Evolutionary conservation across 2,888 invertebrate species (phyloP), one percentile per base, ranked within the genome.

Genomic region (Mantis religiosa): DNA sequence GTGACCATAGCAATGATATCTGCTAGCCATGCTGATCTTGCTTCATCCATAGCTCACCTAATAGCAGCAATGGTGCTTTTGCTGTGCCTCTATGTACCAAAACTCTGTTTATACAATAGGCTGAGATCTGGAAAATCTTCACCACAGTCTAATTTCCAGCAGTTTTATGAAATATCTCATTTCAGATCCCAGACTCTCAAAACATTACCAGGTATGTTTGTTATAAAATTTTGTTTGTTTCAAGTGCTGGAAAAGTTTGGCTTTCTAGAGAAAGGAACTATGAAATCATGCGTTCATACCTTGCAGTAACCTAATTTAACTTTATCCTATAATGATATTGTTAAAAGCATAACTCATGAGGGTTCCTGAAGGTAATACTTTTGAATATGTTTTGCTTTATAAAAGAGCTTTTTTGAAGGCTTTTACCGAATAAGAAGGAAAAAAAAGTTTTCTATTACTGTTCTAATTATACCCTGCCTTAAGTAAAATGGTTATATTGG

Each of bases 51-150:
- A 28, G 90, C 90, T 28, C 90, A 90, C 47, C 83, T 90, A 28
- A n/a, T 88, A 28, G 81, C 90, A 4, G 90, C 90, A 54, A 88
- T 87, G 34, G 82, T 88, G 9, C 88, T 90, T 25, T 86, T 90
- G 30, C 87, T 90, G 15, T 90, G 90, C 28, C 86, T 90, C 28
- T 90, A 90, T 84, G 88, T 90, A 83, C 90, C 90, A 27, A 90
- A 90, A 88, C 81, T 90, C 54, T 86, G 84, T 28, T 83, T 90
- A 20, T 89, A 89, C 84, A 84, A 87, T 8, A 41, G 88, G 41
- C 83, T 90, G 14, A 87, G 87, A 34, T 84, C 88, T 28, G 83
- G 54, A n/a, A 84, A 90, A 82, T 87, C 71, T 25, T 85, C 86
- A 81, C 81, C 28, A 83, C 87, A 88, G 41, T 54, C 83, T n/a